These are phyloP conservation scores for Sisyra nigra DNA, from an alignment of 2,888 invertebrate genomes.

Conservation along the genomic window DNA sequence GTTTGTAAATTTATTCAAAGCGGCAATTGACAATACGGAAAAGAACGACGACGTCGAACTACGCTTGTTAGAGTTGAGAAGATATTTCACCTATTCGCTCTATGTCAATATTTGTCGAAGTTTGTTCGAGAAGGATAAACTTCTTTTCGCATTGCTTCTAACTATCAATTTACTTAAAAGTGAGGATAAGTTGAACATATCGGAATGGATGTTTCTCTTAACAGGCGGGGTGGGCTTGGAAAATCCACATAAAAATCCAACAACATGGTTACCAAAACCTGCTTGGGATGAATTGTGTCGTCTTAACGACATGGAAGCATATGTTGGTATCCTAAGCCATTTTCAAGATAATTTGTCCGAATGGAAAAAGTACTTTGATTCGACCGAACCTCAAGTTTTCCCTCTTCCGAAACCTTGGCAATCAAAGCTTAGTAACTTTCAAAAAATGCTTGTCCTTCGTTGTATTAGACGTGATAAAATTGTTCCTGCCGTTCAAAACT, in stretches of 20 bases:
- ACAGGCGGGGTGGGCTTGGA: conserved; percentile 73
- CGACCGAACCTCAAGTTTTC: conserved; percentile 52
- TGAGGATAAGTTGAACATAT: conserved; percentile 36
- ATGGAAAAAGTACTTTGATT: conserved; percentile 67
- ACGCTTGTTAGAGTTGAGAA: conserved; percentile 56
- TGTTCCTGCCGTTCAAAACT: conserved; percentile 56
- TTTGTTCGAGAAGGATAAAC: conserved; percentile 87
- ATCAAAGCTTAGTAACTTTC: conserved; percentile 42
- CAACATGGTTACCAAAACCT: conserved; percentile 50
- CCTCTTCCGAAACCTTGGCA: conserved; percentile 57
- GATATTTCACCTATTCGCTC: conserved; percentile 75
- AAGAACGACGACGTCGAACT: conserved; percentile 64
- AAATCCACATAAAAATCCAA: conserved; percentile 53
- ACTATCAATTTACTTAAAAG: conserved; percentile 51
- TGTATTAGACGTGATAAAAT: conserved; percentile 81
- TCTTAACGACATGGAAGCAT: conserved; percentile 34
- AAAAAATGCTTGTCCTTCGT: conserved; percentile 61
- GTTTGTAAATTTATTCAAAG: conserved; percentile 80
- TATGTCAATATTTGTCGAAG: conserved; percentile 87
- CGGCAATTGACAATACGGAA: conserved; percentile 75
- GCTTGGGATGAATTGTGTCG: conserved; percentile 68
- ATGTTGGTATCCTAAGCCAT: conserved; percentile 45
- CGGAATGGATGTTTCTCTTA: conserved; percentile 73
- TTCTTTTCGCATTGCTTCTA: conserved; percentile 69
- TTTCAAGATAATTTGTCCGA: conserved; percentile 33